Conservation (phyloP, 2,888 invertebrate species). For the Sarcophaga caerulescens region DNA sequence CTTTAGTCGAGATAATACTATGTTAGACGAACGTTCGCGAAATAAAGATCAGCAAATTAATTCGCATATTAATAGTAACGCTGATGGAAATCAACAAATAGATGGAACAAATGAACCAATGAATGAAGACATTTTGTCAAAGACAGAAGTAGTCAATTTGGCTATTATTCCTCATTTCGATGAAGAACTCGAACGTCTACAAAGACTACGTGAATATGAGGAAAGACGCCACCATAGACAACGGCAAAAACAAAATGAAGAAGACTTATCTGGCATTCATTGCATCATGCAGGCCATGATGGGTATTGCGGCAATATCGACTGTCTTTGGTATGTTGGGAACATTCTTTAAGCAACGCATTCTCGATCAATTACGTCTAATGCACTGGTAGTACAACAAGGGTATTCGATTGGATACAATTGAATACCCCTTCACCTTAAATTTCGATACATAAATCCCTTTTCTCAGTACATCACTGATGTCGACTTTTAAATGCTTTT, state of each 20-base stretch:
- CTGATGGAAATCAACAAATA: constrained; percentile 39
- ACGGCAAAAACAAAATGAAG: constrained; percentile 77
- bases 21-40: constrained; percentile 78
- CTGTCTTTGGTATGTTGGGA: constrained; percentile 81
- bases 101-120: constrained; percentile 72
- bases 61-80: constrained; percentile 70
- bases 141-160: constrained; percentile 81
- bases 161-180: constrained; percentile 81
- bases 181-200: constrained; percentile 79
- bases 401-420: constrained; percentile 74
- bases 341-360: constrained; percentile 81
- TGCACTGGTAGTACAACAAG: constrained; percentile 82
- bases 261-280: constrained; percentile 81
- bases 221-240: constrained; percentile 78
- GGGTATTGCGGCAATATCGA: constrained; percentile 81
- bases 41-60: constrained; percentile 74
- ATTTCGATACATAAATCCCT: constrained; percentile 6
- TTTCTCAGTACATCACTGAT: background rate
- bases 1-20: constrained; percentile 79
- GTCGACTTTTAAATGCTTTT: background rate
- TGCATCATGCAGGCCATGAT: constrained; percentile 82
- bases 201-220: constrained; percentile 77
- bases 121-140: constrained; percentile 79
- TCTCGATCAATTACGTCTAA: constrained; percentile 80
- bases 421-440: constrained; percentile 71